Base-by-base conservation (phyloP, 2,797 vertebrate genomes). In the Chelon auratus region DNA sequence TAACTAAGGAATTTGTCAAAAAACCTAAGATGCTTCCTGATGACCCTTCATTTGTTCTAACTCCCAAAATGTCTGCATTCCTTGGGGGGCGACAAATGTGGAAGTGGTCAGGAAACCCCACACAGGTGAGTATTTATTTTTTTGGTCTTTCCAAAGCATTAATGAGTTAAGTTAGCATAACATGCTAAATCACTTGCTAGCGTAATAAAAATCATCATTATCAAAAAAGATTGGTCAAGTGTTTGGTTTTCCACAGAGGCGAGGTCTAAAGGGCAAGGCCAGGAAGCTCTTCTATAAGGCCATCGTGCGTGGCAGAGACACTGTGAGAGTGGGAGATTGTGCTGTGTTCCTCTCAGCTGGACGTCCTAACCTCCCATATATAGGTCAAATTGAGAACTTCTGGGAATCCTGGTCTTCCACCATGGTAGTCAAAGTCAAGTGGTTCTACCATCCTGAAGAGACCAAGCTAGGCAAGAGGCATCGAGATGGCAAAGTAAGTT, bases 401-500 rank as follows among this genome's bases (percentile, higher is more conserved):
- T 99, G 98, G 97, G 97, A 99, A 89, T 98, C 98, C 0, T 99
- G 98, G 98, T 97, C 95, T 77, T 96, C 95, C 91, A 97, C 94
- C 92, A 99, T 99, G 98, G 97, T 99, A 81, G 97, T 99, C 58
- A 97, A 96, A 89, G 97, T 99, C 64, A 99, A 98, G 87, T 99
- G 98, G 98, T 99, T 99, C 93, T 99, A 99, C 91, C 98, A 99
- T 86, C 97, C 97, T 0, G 97, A 99, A 90, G 97, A 99, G 90
- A 99, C 98, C 82, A 98, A 97, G 88, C 87, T 97, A 62, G 97
- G 96, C 73, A 99, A 98, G 92, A 94, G 97, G 80, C 96, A 96
- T 90, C 95, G 94, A 7, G 96, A 99, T 9, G 97, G 96, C 89
- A 94, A 94, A 88, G 93, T 94, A 68, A 89, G 79, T 26, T 4